These are phyloP conservation scores for Drosophila novamexicana DNA, from an alignment of 1,140 invertebrate species.

Conservation along the genomic window DNA sequence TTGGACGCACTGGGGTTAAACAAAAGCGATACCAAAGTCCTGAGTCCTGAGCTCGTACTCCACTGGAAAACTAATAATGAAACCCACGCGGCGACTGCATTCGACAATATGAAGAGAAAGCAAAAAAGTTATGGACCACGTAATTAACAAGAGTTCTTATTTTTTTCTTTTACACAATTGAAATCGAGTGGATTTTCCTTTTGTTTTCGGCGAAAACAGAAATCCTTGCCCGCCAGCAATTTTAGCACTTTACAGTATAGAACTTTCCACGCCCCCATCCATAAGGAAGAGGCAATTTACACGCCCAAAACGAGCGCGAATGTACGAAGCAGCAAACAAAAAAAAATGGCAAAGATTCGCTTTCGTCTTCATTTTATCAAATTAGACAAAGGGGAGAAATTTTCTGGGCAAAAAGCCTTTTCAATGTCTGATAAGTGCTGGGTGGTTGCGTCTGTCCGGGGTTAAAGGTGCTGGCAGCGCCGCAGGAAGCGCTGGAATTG, in stretches of 20 bases:
- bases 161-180: constrained; percentile 53
- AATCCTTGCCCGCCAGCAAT: constrained; percentile 35
- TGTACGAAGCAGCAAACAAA: background rate
- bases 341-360: constrained; percentile 39
- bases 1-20: constrained; percentile 59
- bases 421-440: constrained; percentile 19
- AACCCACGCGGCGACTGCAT: constrained; percentile 42
- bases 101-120: constrained; percentile 34
- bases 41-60: background rate
- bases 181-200: constrained; percentile 42
- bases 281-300: constrained; percentile 54
- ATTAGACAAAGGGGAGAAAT: constrained; percentile 75
- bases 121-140: constrained; percentile 53
- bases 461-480: constrained; percentile 71
- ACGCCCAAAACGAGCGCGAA: constrained; percentile 23
- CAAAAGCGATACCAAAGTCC: constrained; percentile 40
- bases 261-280: constrained; percentile 38
- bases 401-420: constrained; percentile 36
- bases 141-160: constrained; percentile 72
- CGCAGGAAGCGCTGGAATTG: constrained; percentile 62
- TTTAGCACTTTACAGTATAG: constrained; percentile 50
- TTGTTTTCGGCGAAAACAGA: constrained; percentile 1
- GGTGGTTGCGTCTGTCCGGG: constrained; percentile 24
- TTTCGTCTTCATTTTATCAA: constrained; percentile 60
- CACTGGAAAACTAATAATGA: constrained; percentile 21